Conservation (phyloP, 2,888 invertebrate genomes). For the Drosophila anomalipes region DNA sequence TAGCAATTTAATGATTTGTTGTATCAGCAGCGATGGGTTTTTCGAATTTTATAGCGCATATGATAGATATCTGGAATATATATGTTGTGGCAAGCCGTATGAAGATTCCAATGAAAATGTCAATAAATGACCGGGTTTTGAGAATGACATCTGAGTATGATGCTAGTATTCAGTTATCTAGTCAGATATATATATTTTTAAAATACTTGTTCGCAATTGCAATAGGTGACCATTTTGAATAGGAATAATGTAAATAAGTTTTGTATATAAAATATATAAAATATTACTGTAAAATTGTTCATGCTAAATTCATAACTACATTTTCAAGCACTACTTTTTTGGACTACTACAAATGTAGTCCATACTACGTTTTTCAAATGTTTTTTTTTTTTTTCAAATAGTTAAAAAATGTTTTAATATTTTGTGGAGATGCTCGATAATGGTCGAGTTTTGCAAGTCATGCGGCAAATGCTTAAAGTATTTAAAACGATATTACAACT, state of each 20-base stretch:
- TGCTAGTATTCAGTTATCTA: not conserved
- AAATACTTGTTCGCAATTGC: not conserved
- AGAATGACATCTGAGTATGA: conserved; percentile 1
- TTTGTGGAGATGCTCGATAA: conserved; percentile 30
- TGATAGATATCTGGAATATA: conserved; percentile 24
- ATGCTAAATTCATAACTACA: conserved; percentile 64
- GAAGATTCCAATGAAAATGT: conserved; percentile 12
- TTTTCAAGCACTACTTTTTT: conserved; percentile 50
- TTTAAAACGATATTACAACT: conserved; percentile 51
- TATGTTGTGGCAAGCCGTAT: conserved; percentile 22
- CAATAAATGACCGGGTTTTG: not conserved
- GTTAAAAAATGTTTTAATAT: conserved; percentile 11
- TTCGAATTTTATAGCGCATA: conserved; percentile 17
- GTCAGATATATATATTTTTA: not conserved
- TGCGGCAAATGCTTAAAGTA: conserved; percentile 65
- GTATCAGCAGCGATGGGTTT: conserved; percentile 30
- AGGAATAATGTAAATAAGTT: not conserved
- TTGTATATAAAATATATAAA: conserved; percentile 21
- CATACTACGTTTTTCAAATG: conserved; percentile 32
- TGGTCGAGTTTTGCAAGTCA: conserved; percentile 31
- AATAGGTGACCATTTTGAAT: conserved; percentile 3
- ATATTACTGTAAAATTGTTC: conserved; percentile 39
- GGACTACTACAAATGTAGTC: conserved; percentile 24
- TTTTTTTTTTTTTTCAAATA: not conserved
- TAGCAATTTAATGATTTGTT: conserved; percentile 19